phyloP scores from a whole-genome alignment of 2,113 vertebrate species.

The Embiotoca jacksoni region DNA sequence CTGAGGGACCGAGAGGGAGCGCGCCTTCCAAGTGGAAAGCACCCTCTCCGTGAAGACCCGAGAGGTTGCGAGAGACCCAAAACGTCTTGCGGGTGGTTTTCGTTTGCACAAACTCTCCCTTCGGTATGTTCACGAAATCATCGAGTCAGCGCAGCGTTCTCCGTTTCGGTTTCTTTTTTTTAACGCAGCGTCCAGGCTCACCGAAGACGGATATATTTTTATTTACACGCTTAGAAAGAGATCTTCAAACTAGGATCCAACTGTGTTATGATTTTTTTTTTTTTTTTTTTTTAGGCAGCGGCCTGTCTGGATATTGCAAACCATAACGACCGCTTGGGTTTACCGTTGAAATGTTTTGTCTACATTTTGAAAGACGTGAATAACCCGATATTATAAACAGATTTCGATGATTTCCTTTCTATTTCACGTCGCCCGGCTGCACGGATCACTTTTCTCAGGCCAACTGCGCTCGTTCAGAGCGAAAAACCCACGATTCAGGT shows the following conservation, averaged over 20 bases:
- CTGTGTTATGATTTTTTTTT: neutral
- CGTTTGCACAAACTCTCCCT: slow-evolving; percentile 28
- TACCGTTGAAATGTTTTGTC: slow-evolving; percentile 19
- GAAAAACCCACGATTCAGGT: slow-evolving; percentile 63
- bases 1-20: slow-evolving; percentile 9
- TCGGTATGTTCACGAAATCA: slow-evolving; percentile 5
- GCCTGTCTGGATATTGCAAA: slow-evolving; percentile 21
- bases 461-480: slow-evolving; percentile 45
- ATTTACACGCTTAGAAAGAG: slow-evolving; percentile 39
- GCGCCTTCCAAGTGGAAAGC: slow-evolving; percentile 51
- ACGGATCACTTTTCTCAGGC: slow-evolving; percentile 56
- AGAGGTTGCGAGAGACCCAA: slow-evolving; percentile 11
- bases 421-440: slow-evolving; percentile 19
- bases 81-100: slow-evolving; percentile 20
- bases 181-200: slow-evolving; percentile 22
- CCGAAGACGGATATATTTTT: slow-evolving; percentile 52
- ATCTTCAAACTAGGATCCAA: slow-evolving; percentile 4
- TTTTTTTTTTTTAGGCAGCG: neutral
- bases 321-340: neutral
- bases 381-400: neutral
- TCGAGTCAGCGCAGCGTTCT: slow-evolving; percentile 12
- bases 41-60: slow-evolving; percentile 28
- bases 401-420: slow-evolving; percentile 15
- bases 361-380: slow-evolving; percentile 44
- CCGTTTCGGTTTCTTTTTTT: slow-evolving; percentile 48